Conservation (phyloP, 2,113 vertebrate species). For the Prionailurus bengalensis region DNA sequence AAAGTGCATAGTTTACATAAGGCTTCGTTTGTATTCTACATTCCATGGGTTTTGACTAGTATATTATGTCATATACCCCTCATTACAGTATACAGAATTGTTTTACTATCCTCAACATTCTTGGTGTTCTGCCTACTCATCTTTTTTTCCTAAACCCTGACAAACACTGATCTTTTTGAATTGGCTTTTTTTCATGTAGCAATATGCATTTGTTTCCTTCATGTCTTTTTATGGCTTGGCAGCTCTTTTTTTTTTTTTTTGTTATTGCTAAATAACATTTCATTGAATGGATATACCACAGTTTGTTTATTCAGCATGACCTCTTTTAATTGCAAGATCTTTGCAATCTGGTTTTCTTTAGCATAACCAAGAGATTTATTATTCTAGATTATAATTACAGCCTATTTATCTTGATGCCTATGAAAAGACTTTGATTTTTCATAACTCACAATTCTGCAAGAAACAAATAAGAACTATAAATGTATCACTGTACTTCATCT, state of each 20-base stretch:
- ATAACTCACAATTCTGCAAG: neutral
- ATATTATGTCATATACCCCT: neutral
- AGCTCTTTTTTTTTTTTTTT: neutral
- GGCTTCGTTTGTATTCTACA: neutral
- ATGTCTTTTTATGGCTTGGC: neutral
- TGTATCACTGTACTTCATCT: neutral
- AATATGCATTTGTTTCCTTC: neutral
- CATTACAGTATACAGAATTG: neutral
- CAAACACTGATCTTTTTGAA: neutral
- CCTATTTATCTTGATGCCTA: neutral
- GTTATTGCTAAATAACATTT: neutral
- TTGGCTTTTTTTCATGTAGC: neutral
- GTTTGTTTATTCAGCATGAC: neutral
- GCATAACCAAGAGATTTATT: neutral
- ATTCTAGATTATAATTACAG: neutral
- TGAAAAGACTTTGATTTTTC: neutral
- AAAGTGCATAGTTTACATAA: neutral
- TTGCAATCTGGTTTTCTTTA: conserved; percentile 42
- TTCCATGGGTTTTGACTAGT: neutral
- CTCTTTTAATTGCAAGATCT: conserved; percentile 1
- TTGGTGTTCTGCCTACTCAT: neutral
- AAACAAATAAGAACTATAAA: neutral
- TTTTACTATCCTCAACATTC: neutral
- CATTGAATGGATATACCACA: neutral
- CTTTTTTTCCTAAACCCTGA: neutral